A percentile compares a stretch with the other conserved stretches of the same genome.
Evolutionary conservation across 2,113 vertebrate species (phyloP).

Genomic region (Syngnathus scovelli): DNA sequence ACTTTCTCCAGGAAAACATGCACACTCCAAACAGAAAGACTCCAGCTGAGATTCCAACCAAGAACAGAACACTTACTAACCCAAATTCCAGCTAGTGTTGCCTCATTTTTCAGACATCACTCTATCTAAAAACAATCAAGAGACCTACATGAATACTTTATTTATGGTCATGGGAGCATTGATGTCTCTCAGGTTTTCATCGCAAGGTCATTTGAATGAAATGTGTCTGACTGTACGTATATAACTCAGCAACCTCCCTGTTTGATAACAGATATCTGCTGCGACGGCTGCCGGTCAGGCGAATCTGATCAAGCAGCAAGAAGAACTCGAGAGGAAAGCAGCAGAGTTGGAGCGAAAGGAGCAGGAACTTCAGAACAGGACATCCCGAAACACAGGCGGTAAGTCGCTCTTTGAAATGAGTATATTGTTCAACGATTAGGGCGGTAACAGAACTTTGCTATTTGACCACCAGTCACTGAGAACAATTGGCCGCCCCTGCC

Average conservation of each 20-base stretch:
- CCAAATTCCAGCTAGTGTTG: neutral
- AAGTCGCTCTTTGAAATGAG: neutral
- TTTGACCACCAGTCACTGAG: slow-evolving; percentile 72
- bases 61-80: neutral
- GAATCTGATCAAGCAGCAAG: slow-evolving; percentile 86
- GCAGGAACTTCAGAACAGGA: slow-evolving; percentile 78
- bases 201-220: neutral
- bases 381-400: slow-evolving; percentile 20
- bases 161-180: neutral
- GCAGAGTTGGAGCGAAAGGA: slow-evolving; percentile 92
- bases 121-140: neutral
- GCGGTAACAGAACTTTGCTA: neutral
- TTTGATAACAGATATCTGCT: slow-evolving; percentile 68
- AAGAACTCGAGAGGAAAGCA: slow-evolving; percentile 90
- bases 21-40: neutral
- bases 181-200: neutral
- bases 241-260: neutral
- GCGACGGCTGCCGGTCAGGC: slow-evolving; percentile 81
- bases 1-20: neutral
- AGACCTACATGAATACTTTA: neutral
- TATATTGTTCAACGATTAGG: neutral
- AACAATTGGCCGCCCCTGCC: slow-evolving; percentile 98
- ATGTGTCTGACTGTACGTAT: neutral
- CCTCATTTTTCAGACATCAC: neutral
- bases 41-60: neutral